These are phyloP conservation scores for Phylloscopus trochiloides DNA, from an alignment of 2,113 vertebrate genomes.

Conservation along the genomic window DNA sequence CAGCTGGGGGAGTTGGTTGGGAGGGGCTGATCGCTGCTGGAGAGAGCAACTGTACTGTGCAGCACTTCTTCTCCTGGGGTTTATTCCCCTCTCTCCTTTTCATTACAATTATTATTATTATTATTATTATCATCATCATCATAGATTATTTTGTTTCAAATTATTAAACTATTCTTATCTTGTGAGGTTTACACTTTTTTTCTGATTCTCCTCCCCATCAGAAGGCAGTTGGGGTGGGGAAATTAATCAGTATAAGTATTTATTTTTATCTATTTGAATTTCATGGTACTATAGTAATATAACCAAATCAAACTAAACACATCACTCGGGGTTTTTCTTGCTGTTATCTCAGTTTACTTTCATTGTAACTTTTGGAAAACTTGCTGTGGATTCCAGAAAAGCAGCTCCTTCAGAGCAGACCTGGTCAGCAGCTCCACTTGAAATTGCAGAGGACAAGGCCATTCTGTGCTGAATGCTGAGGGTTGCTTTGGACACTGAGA, in stretches of 20 bases:
- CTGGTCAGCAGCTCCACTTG: not conserved
- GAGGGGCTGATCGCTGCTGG: accelerated
- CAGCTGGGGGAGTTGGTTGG: not conserved
- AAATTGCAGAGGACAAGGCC: not conserved
- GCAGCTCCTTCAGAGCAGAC: not conserved
- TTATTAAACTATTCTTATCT: not conserved
- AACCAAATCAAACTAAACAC: not conserved
- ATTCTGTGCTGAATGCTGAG: not conserved
- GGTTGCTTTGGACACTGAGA: not conserved
- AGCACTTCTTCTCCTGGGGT: not conserved
- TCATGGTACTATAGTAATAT: not conserved
- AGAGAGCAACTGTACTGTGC: not conserved
- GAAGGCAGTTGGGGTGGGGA: not conserved
- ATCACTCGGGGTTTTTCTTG: not conserved
- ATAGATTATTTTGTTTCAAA: not conserved
- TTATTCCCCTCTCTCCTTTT: not conserved
- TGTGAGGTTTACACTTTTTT: not conserved
- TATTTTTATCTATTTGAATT: not conserved
- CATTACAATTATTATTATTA: not conserved
- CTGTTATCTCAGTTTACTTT: not conserved
- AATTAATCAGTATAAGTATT: not conserved
- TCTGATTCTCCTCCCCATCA: not conserved
- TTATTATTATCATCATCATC: accelerated
- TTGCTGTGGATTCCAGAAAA: not conserved
- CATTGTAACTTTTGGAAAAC: not conserved